Evolutionary conservation across 2,113 vertebrate genomes (phyloP).

Genomic region (Phainopepla nitens): DNA sequence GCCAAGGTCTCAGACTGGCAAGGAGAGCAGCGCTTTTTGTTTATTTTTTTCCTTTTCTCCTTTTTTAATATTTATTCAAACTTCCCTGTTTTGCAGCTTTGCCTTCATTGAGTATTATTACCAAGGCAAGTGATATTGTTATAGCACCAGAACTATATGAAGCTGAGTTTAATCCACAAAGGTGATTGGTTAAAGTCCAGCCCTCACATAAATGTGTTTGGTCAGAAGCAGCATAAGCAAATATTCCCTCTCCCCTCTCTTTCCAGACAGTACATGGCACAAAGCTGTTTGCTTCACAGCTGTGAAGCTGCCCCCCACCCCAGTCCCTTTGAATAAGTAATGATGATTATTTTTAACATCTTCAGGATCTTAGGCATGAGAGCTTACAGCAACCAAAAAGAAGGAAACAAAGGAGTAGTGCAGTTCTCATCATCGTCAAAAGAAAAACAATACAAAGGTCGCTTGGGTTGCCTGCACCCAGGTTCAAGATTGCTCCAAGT

Average conservation of each 20-base stretch:
- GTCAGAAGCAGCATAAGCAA: conserved; percentile 54
- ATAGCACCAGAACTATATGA: conserved; percentile 65
- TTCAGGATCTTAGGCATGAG: conserved; percentile 74
- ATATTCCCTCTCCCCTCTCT: not conserved
- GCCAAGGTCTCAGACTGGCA: conserved; percentile 57
- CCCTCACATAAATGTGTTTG: conserved; percentile 39
- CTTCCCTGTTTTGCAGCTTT: conserved; percentile 49
- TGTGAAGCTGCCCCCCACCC: not conserved
- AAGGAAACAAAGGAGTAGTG: conserved; percentile 69
- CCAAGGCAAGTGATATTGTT: conserved; percentile 7
- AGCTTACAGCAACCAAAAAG: conserved; percentile 78
- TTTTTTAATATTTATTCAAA: not conserved
- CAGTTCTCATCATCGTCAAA: conserved; percentile 60
- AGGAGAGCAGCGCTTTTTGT: conserved; percentile 57
- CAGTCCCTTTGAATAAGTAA: not conserved
- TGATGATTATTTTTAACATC: conserved; percentile 20
- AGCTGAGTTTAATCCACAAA: conserved; percentile 22
- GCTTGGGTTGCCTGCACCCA: conserved; percentile 81
- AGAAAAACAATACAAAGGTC: conserved; percentile 46
- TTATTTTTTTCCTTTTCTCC: not conserved
- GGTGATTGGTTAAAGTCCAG: conserved; percentile 32
- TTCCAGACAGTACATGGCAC: conserved; percentile 59
- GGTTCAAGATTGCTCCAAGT: conserved; percentile 63
- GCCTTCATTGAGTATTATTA: conserved; percentile 2
- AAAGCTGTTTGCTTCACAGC: conserved; percentile 62